Percentiles rank a stretch among this genome's conserved stretches.
These are phyloP conservation scores for Lepisosteus osseus DNA, from an alignment of 2,113 vertebrate genomes.

Conservation along the genomic window DNA sequence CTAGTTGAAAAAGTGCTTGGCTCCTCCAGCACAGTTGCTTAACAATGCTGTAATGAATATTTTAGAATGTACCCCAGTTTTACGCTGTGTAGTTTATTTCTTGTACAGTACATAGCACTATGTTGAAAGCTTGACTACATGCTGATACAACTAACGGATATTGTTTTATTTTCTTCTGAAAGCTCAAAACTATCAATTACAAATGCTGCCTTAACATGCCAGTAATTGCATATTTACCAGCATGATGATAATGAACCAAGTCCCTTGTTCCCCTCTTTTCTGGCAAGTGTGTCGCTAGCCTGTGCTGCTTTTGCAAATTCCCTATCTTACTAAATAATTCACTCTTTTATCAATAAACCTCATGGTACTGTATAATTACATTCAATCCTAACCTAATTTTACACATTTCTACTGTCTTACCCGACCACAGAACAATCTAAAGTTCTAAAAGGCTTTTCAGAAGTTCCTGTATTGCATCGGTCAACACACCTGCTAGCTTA, in stretches of 20 bases:
- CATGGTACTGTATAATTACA: slow-evolving; percentile 39
- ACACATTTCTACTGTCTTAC: slow-evolving; percentile 32
- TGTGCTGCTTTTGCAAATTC: slow-evolving; percentile 32
- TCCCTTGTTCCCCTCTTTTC: slow-evolving; percentile 28
- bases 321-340: slow-evolving; percentile 40
- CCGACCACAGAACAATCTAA: too few species aligned
- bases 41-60: slow-evolving; percentile 34
- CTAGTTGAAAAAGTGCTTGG: slow-evolving; percentile 14
- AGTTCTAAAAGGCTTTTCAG: too few species aligned
- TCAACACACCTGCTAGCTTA: too few species aligned
- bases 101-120: slow-evolving; percentile 5
- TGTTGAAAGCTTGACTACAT: not conserved
- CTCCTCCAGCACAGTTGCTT: slow-evolving; percentile 29
- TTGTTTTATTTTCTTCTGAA: not conserved
- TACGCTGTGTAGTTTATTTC: slow-evolving; percentile 12
- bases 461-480: too few species aligned
- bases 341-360: slow-evolving; percentile 49
- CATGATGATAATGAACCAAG: slow-evolving; percentile 15
- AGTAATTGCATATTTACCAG: not conserved
- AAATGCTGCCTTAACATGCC: not conserved
- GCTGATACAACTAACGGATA: not conserved
- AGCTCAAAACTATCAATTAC: too few species aligned
- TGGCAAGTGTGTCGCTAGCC: slow-evolving; percentile 31
- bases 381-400: slow-evolving; percentile 37
- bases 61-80: slow-evolving; percentile 35